phyloP scores from a whole-genome alignment of 2,888 invertebrate species.

The Agelastica alni region DNA sequence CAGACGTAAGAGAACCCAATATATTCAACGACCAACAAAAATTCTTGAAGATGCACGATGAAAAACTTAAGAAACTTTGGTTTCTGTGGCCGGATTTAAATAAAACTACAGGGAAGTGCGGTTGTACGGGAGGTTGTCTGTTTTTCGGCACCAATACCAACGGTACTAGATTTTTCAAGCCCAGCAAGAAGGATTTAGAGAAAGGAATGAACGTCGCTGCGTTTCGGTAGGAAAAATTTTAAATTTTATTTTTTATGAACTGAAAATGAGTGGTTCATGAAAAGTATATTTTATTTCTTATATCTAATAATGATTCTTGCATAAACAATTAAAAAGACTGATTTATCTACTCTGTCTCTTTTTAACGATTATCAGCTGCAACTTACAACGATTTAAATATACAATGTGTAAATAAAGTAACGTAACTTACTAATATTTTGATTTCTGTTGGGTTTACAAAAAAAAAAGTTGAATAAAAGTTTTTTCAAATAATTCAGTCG shows the following conservation, averaged over 20 bases:
- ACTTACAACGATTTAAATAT: too few species aligned
- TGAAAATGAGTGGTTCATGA: too few species aligned
- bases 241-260: neutral
- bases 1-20: slow-evolving; percentile 69
- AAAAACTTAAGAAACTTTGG: slow-evolving; percentile 84
- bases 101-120: slow-evolving; percentile 73
- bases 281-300: too few species aligned
- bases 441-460: too few species aligned
- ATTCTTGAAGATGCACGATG: slow-evolving; percentile 82
- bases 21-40: slow-evolving; percentile 80
- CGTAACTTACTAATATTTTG: too few species aligned
- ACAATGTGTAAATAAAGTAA: too few species aligned
- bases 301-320: too few species aligned
- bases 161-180: slow-evolving; percentile 86
- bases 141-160: slow-evolving; percentile 95
- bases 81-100: slow-evolving; percentile 87
- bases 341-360: too few species aligned
- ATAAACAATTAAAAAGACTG: too few species aligned
- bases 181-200: slow-evolving; percentile 75
- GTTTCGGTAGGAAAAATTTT: slow-evolving; percentile 65
- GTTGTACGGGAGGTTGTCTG: slow-evolving; percentile 92
- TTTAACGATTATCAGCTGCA: too few species aligned
- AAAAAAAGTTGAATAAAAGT: too few species aligned
- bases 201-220: slow-evolving; percentile 84
- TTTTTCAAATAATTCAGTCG: too few species aligned